phyloP scores from a whole-genome alignment of 2,888 invertebrate species.

The Nebria salina region DNA sequence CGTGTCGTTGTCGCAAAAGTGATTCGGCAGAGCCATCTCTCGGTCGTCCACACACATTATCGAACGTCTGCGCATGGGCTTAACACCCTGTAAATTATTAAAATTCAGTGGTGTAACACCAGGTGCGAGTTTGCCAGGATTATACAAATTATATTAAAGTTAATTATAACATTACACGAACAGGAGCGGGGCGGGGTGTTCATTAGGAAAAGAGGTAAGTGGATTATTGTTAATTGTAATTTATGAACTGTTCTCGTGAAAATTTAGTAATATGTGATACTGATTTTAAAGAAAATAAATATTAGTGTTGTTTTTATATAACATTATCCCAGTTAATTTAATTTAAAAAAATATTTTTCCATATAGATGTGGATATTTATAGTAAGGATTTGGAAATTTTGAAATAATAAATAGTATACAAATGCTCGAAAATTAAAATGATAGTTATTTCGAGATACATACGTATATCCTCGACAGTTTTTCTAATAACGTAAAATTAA shows the following conservation, averaged over 20 bases:
- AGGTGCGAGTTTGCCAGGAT: slow-evolving; percentile 13
- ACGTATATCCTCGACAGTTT: too few species aligned
- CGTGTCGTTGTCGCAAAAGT: slow-evolving; percentile 72
- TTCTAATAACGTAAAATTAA: too few species aligned
- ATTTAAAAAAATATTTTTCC: too few species aligned
- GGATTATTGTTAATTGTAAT: slow-evolving; percentile 29
- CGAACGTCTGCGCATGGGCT: slow-evolving; percentile 71
- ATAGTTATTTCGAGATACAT: too few species aligned
- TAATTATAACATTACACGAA: slow-evolving; percentile 27
- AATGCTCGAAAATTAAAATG: too few species aligned
- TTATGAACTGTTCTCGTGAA: slow-evolving; percentile 42
- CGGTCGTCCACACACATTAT: slow-evolving; percentile 81
- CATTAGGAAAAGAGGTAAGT: slow-evolving; percentile 30
- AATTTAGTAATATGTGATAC: slow-evolving; percentile 5
- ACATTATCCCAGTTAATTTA: too few species aligned
- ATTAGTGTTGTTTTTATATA: too few species aligned
- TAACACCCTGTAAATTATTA: slow-evolving; percentile 60
- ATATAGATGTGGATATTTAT: too few species aligned
- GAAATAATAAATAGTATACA: too few species aligned
- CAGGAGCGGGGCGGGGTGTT: slow-evolving; percentile 3
- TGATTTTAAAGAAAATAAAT: not conserved
- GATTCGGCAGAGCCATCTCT: slow-evolving; percentile 80
- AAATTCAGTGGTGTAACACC: not conserved
- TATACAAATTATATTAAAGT: slow-evolving; percentile 27
- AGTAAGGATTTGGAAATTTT: too few species aligned